Evolutionary conservation across 2,797 vertebrate genomes (phyloP).

Genomic region (Rhynchotus rufescens): DNA sequence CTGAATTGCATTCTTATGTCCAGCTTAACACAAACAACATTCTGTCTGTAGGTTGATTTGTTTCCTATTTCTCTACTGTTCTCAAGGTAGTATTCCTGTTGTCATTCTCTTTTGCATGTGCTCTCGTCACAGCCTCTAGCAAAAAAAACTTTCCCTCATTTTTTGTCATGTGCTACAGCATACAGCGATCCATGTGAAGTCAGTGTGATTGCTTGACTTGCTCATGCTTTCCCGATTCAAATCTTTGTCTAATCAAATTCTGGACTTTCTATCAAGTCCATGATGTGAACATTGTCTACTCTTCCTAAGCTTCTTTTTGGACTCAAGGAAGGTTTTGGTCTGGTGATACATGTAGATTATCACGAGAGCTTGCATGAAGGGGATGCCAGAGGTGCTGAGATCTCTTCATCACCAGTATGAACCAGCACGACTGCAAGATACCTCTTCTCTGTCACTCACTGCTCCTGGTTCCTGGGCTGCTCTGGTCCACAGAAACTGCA

Average conservation of each 20-base stretch:
- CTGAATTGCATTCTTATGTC: neutral
- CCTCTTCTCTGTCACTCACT: neutral
- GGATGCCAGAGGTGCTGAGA: neutral
- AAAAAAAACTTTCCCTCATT: neutral
- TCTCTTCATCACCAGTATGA: neutral
- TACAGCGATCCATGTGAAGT: rapidly evolving
- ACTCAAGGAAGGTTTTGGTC: neutral
- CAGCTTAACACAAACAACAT: neutral
- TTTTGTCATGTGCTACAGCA: neutral
- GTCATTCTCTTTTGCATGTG: neutral
- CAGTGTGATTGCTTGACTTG: neutral
- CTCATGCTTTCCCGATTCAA: neutral
- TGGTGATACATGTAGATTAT: neutral
- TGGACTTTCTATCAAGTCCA: rapidly evolving
- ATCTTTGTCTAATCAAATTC: neutral
- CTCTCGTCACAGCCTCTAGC: neutral
- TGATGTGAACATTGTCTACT: neutral
- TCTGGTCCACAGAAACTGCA: neutral
- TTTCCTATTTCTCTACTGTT: neutral
- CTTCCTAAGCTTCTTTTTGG: neutral
- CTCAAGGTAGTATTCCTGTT: neutral
- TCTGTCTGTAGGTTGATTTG: neutral
- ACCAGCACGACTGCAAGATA: neutral
- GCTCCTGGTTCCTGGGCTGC: neutral
- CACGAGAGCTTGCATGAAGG: neutral